Percentiles rank a stretch among this genome's conserved stretches.
Conservation (phyloP, 2,797 vertebrate species). For the Setipinna tenuifilis region DNA sequence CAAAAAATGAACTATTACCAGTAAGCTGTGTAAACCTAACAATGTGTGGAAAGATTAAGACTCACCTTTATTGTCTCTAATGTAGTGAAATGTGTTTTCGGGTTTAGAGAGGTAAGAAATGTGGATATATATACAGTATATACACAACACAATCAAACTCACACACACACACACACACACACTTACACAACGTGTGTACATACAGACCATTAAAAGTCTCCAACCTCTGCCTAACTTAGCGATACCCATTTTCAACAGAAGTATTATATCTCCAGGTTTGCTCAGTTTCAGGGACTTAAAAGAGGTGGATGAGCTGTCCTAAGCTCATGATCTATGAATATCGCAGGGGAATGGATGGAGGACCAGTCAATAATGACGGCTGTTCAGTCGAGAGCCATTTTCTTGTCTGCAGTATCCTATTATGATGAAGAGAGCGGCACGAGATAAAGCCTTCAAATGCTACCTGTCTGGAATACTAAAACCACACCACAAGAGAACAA, state of each 20-base stretch:
- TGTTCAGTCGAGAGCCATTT: slow-evolving; percentile 14
- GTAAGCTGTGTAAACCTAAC: not conserved
- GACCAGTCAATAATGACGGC: slow-evolving; percentile 14
- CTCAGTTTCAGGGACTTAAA: not conserved
- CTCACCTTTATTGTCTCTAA: too few relatives aligned
- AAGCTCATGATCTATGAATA: slow-evolving; percentile 13
- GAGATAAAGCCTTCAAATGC: slow-evolving; percentile 25
- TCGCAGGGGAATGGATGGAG: not conserved
- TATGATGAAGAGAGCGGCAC: slow-evolving; percentile 7
- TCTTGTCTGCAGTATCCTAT: slow-evolving; percentile 22
- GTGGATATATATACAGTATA: too few relatives aligned
- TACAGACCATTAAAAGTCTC: not conserved
- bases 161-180: too few relatives aligned
- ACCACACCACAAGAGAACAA: not conserved
- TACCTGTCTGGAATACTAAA: slow-evolving; percentile 21
- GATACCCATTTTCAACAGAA: not conserved
- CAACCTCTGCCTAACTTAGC: not conserved
- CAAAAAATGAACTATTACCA: too few relatives aligned
- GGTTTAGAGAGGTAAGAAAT: too few relatives aligned
- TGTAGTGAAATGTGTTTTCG: too few relatives aligned
- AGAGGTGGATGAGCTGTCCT: slow-evolving; percentile 25
- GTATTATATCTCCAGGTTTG: not conserved
- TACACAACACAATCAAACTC: too few relatives aligned
- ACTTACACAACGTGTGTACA: too few relatives aligned
- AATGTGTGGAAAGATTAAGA: too few relatives aligned